These are phyloP conservation scores for Vicugna pacos DNA, from an alignment of 2,113 vertebrate species.

Conservation along the genomic window DNA sequence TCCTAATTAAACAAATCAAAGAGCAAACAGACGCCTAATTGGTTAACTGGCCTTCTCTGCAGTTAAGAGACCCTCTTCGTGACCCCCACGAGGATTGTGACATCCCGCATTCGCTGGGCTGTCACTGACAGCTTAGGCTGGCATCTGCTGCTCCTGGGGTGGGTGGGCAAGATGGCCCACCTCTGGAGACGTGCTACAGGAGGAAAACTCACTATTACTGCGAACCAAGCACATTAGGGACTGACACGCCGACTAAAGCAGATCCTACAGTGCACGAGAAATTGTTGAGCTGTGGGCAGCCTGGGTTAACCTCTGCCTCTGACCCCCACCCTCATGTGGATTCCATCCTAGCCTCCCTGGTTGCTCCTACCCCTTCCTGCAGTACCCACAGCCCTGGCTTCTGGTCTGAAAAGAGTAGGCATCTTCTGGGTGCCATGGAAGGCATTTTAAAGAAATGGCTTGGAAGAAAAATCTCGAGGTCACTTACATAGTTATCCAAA, in stretches of 20 bases:
- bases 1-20: neutral
- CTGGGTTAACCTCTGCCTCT: neutral
- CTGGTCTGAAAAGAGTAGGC: neutral
- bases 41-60: neutral
- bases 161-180: neutral
- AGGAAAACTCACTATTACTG: neutral
- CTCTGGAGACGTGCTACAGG: neutral
- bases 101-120: rapidly evolving
- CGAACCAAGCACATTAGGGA: neutral
- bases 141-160: rapidly evolving
- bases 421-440: neutral
- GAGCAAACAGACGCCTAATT: rapidly evolving
- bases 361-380: neutral
- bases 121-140: neutral
- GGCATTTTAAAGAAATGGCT: neutral
- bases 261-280: rapidly evolving
- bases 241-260: neutral
- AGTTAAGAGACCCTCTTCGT: neutral
- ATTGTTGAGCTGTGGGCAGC: rapidly evolving
- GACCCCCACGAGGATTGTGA: neutral
- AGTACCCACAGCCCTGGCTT: neutral
- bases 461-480: neutral
- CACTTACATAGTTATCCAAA: conserved; percentile 58
- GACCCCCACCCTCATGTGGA: neutral
- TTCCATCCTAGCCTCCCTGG: rapidly evolving